Conservation (phyloP, 2,113 vertebrate genomes). For the Cyphomyrus plagiostoma region DNA sequence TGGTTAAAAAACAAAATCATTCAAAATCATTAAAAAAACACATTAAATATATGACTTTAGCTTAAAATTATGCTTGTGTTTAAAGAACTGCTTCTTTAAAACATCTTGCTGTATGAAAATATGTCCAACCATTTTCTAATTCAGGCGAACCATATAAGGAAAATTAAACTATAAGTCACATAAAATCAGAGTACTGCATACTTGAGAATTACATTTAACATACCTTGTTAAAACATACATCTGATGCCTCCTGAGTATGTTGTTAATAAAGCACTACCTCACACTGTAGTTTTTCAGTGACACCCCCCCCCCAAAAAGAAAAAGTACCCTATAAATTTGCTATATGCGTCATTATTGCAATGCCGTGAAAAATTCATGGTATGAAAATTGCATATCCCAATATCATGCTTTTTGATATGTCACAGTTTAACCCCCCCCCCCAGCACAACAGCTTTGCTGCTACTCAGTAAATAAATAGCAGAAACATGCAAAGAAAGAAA, state of each 20-base stretch:
- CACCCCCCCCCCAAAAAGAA: too few species aligned
- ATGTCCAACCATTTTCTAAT: not conserved
- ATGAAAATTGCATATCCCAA: not conserved
- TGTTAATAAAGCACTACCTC: not conserved
- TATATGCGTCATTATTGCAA: not conserved
- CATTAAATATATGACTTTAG: not conserved
- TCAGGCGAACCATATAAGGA: not conserved
- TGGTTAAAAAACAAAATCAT: not conserved
- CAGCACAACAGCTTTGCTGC: too few species aligned
- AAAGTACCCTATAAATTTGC: not conserved
- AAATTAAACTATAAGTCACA: not conserved
- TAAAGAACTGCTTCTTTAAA: not conserved
- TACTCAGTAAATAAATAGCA: too few species aligned
- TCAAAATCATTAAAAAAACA: not conserved
- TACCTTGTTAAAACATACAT: not conserved
- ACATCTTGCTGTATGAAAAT: not conserved
- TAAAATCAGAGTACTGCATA: not conserved
- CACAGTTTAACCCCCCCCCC: too few species aligned
- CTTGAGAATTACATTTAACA: not conserved
- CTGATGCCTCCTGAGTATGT: not conserved
- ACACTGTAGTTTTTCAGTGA: too few species aligned
- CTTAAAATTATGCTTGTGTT: not conserved
- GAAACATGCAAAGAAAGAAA: too few species aligned
- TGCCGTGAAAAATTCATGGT: not conserved
- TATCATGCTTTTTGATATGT: not conserved